Percentiles rank a stretch among this genome's conserved stretches.
Conservation (phyloP, 1,140 invertebrate species). For the Drosophila tani region DNA sequence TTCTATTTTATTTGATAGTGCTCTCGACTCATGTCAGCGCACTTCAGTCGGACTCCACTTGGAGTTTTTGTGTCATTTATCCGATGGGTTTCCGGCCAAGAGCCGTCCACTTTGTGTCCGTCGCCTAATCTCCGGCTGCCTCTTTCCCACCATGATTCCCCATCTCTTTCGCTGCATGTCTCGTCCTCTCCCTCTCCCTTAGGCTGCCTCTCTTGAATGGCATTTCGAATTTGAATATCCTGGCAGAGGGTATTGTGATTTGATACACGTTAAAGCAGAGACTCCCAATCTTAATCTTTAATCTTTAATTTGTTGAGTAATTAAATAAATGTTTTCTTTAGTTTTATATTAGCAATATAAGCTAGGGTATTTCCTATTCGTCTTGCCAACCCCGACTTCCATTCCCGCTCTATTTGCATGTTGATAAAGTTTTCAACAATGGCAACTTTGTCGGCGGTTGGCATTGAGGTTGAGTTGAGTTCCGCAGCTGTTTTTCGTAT, state of each 20-base stretch:
- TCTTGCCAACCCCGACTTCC: too few species aligned
- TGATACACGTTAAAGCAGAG: too few species aligned
- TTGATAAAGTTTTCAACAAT: conserved; percentile 42
- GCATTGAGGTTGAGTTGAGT: conserved; percentile 44
- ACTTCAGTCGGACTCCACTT: conserved; percentile 27
- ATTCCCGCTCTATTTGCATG: conserved; percentile 33
- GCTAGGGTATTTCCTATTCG: background rate
- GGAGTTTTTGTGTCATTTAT: conserved; percentile 60
- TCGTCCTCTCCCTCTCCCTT: background rate
- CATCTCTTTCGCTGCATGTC: background rate
- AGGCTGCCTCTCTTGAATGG: background rate
- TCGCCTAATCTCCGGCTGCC: conserved; percentile 43
- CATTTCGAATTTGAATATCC: background rate
- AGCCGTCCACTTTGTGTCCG: conserved; percentile 39
- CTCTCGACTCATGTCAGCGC: conserved; percentile 25
- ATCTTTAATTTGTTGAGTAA: too few species aligned
- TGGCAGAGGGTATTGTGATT: background rate
- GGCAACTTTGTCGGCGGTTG: conserved; percentile 50
- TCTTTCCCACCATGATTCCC: background rate
- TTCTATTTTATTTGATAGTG: conserved; percentile 31
- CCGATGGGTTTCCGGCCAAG: conserved; percentile 67
- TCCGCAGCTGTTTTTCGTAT: conserved; percentile 26
- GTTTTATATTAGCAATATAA: background rate
- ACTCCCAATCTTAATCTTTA: too few species aligned
- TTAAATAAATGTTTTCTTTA: too few species aligned